Percentiles rank a stretch among this genome's conserved stretches.
phyloP scores from a whole-genome alignment of 2,888 invertebrate species.

The Rapana venosa region DNA sequence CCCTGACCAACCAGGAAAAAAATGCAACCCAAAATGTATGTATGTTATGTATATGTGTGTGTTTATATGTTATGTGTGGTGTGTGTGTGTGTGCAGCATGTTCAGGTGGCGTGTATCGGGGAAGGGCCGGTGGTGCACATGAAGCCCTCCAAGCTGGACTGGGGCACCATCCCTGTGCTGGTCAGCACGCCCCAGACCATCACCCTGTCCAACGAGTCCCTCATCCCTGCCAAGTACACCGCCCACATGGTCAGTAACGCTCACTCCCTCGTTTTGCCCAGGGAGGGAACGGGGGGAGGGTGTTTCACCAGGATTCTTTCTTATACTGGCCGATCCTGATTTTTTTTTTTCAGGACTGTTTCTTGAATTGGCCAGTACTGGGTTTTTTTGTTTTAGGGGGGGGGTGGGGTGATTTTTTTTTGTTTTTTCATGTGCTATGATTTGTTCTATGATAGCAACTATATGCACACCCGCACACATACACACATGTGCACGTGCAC shows the following conservation, averaged over 20 bases:
- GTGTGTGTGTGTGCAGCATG: conserved; percentile 61
- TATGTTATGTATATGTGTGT: too few species aligned
- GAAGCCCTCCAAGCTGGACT: conserved; percentile 82
- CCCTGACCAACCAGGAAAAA: too few species aligned
- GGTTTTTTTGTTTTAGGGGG: background rate
- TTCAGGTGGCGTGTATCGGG: conserved; percentile 79
- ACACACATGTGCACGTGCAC: too few species aligned
- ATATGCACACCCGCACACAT: too few species aligned
- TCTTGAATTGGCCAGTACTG: background rate
- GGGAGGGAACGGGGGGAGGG: background rate
- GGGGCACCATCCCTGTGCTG: conserved; percentile 83
- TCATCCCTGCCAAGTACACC: conserved; percentile 83
- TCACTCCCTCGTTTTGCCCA: background rate
- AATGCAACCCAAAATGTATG: too few species aligned
- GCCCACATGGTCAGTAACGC: conserved; percentile 80
- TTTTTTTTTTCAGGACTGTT: background rate
- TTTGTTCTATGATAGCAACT: too few species aligned
- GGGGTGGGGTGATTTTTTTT: too few species aligned
- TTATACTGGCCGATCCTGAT: background rate
- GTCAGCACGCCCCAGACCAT: conserved; percentile 80
- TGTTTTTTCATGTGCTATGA: too few species aligned
- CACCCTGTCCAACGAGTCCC: conserved; percentile 85
- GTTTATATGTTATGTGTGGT: too few species aligned
- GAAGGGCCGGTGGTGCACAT: conserved; percentile 85
- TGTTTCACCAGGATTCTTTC: background rate